These are phyloP conservation scores for Oryctolagus cuniculus DNA, from an alignment of 2,113 vertebrate genomes.

Conservation along the genomic window DNA sequence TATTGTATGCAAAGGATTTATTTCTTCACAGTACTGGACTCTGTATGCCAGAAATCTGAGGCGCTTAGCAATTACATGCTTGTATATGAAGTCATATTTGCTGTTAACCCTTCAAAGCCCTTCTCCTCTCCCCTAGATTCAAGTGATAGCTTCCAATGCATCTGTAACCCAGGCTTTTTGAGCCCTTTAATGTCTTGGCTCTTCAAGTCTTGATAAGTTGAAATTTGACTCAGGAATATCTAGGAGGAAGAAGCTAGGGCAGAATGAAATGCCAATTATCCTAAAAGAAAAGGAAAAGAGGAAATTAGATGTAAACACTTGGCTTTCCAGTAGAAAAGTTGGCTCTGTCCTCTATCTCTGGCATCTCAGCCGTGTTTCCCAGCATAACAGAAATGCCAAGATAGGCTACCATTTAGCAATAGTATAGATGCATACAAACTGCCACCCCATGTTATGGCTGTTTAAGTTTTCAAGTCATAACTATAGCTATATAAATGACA, in stretches of 20 bases:
- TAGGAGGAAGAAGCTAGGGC: neutral
- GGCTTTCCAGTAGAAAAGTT: neutral
- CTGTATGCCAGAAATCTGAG: neutral
- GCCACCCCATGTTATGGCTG: neutral
- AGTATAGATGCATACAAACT: neutral
- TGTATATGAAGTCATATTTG: constrained; percentile 32
- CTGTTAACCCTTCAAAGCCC: neutral
- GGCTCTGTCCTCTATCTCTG: neutral
- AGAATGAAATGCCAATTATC: neutral
- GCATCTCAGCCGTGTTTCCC: neutral
- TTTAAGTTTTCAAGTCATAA: constrained; percentile 40
- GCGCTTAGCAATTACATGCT: neutral
- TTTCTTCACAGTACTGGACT: constrained; percentile 23
- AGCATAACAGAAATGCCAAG: neutral
- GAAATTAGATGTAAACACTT: constrained; percentile 20
- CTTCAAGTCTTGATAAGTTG: constrained; percentile 14
- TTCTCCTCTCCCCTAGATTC: neutral
- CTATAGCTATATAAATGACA: constrained; percentile 40
- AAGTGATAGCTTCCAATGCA: constrained; percentile 9
- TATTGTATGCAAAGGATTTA: constrained; percentile 30
- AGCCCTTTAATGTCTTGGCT: constrained; percentile 29
- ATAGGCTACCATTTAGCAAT: neutral
- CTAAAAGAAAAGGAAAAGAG: neutral
- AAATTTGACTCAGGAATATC: constrained; percentile 28
- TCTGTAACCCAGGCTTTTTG: constrained; percentile 28